A percentile compares a stretch with the other conserved stretches of the same genome.
Evolutionary conservation across 1,140 invertebrate species (phyloP).

Genomic region (Calliopsis andreniformis): DNA sequence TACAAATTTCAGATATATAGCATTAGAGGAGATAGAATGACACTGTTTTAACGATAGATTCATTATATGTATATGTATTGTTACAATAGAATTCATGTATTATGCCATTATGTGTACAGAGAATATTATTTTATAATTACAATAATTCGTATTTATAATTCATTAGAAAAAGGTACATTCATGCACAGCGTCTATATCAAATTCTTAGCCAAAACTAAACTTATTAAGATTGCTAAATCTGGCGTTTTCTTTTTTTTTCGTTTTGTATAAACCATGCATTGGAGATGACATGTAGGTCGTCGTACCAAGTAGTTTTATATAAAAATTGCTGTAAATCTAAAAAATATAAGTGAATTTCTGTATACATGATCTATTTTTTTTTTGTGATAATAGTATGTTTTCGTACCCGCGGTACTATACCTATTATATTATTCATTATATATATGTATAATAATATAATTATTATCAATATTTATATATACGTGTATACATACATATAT

Average conservation of each 20-base stretch:
- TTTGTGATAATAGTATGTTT: slow-evolving; percentile 57
- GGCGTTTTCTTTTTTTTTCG: slow-evolving; percentile 43
- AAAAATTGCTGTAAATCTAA: slow-evolving; percentile 80
- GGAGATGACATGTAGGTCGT: slow-evolving; percentile 74
- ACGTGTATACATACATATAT: slow-evolving; percentile 47
- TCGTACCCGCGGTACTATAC: slow-evolving; percentile 49
- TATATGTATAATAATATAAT: slow-evolving; percentile 60
- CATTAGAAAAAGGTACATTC: slow-evolving; percentile 75
- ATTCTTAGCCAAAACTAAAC: slow-evolving; percentile 74
- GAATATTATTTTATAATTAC: slow-evolving; percentile 77
- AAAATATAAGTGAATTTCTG: slow-evolving; percentile 80
- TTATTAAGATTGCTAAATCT: slow-evolving; percentile 73
- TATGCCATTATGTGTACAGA: slow-evolving; percentile 76
- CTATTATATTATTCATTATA: slow-evolving; percentile 55
- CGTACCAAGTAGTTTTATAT: slow-evolving; percentile 79
- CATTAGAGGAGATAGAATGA: slow-evolving; percentile 5
- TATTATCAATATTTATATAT: slow-evolving; percentile 66
- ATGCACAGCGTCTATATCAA: slow-evolving; percentile 77
- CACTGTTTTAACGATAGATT: slow-evolving; percentile 46
- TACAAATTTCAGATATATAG: slow-evolving; percentile 40
- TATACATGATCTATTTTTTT: slow-evolving; percentile 68
- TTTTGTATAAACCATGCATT: slow-evolving; percentile 68
- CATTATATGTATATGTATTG: slow-evolving; percentile 63
- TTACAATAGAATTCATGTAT: slow-evolving; percentile 75
- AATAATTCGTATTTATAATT: slow-evolving; percentile 75